Evolutionary conservation across 1,140 invertebrate genomes (phyloP), one percentile per base, ranked within the genome.

Genomic region (Ganaspis sp.): DNA sequence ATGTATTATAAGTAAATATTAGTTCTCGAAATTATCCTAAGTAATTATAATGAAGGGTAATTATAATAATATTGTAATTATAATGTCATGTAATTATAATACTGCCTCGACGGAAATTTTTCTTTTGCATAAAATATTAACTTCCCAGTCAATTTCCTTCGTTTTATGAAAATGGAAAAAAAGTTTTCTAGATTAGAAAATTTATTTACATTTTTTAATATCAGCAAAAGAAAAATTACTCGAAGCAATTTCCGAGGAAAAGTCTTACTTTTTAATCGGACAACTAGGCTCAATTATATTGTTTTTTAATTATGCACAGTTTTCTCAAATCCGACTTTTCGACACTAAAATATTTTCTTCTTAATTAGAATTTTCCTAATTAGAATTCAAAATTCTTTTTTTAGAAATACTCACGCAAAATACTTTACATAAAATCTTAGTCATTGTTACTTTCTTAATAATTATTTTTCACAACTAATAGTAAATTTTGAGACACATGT

Each of bases 261-360:
- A 70, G 11, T 23, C 23, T 26, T 23, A 23, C 9, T 26, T 26
- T 26, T 23, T 4, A 29, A 26, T 29, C 23, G 23, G 9, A 29
- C 6, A 37, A 73, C 73, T 78, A 78, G 73, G 72, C 79, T 81
- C 70, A 74, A 81, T 83, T 83, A 11, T 79, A 34, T 74, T 77
- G 77, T 79, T 76, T 78, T 76, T n/a, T 79, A 69, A 75, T 75
- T 76, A 73, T 75, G 73, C 70, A 72, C 71, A 19, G 72, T 29
- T 15, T 64, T 64, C 23, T 29, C 58, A 64, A 64, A 64, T 34
- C 54, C 26, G 3, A 1, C 4, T 58, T 64, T 26, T 23, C 6
- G 2, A 3, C 2, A 3, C 2, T 34, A 34, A 29, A 29, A n/a
- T 0, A 64, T 64, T 64, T 29, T 64, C n/a, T n/a, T n/a, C n/a